Evolutionary conservation across 2,113 vertebrate species (phyloP), one percentile per base, ranked within the genome.

Genomic region (Carettochelys insculpta): DNA sequence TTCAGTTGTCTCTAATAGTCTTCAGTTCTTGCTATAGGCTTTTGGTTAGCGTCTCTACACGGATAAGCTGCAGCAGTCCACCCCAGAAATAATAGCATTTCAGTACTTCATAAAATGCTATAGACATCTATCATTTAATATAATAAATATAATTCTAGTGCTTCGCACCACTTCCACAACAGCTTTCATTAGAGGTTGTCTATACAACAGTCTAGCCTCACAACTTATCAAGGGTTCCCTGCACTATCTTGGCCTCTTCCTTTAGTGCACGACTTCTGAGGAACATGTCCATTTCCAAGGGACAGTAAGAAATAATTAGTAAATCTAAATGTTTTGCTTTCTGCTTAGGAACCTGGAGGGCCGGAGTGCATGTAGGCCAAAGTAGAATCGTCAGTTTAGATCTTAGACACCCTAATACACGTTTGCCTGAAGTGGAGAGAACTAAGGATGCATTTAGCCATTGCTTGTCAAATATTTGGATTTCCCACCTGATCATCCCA

Each of bases 171-270:
- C 68, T 50, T 0, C 95, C 88, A 65, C 34, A 88, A 0, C 89
- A 47, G 83, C 87, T 87, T 85, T 90, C 68, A 43, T 73, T 52
- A 83, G 91, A 95, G 92, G 43, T 82, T 90, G 90, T 90, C 79
- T 54, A 85, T 76, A 48, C 61, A 68, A n/a, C n/a, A 68, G 71
- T 75, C 25, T 45, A 75, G 22, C 41, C 24, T 75, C 6, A 4
- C 24, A 75, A 4, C 22, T 75, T 6, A 16, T 17, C 41, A 27
- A 27, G 11, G 24, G 71, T 75, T 75, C 71, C 71, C 41, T 68
- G n/a, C n/a, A 68, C 20, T 31, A 68, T 3, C n/a, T 17, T 68
- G 19, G 19, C 17, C 61, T 68, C 17, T 71, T 71, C 5, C 38
- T 38, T 27, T 73, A 71, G 68, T 24, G 22, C 41, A 5, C 38